These are phyloP conservation scores for Cheilosia scutellata DNA, from an alignment of 2,888 invertebrate genomes.

Conservation along the genomic window DNA sequence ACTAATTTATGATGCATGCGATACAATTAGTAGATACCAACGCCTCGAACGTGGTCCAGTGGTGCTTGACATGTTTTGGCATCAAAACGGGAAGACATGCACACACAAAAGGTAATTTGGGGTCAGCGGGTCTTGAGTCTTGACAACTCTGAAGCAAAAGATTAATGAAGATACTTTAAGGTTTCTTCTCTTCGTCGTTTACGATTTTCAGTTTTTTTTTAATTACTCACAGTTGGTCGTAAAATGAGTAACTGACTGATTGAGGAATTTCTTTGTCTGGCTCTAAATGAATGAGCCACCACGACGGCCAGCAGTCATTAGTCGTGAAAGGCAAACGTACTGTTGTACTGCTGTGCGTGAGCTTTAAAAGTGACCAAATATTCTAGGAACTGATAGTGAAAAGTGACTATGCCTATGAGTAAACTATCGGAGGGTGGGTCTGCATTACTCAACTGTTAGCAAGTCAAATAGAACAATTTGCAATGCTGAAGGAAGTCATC, in stretches of 20 bases:
- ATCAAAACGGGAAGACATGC: slow-evolving; percentile 48
- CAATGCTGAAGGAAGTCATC: not conserved
- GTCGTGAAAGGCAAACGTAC: not conserved
- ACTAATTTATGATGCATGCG: slow-evolving; percentile 74
- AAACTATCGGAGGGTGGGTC: slow-evolving; percentile 5
- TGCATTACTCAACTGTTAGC: not conserved
- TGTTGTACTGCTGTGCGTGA: not conserved
- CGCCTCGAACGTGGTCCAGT: slow-evolving; percentile 47
- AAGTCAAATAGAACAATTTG: not conserved
- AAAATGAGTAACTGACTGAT: slow-evolving; percentile 53
- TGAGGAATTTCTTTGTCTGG: slow-evolving; percentile 63
- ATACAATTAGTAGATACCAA: slow-evolving; percentile 62
- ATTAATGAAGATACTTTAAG: slow-evolving; percentile 60
- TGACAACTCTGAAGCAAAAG: slow-evolving; percentile 34
- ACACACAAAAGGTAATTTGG: slow-evolving; percentile 59
- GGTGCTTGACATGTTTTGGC: slow-evolving; percentile 67
- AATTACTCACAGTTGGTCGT: slow-evolving; percentile 47
- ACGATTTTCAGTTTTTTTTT: slow-evolving; percentile 25
- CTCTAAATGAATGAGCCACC: slow-evolving; percentile 10
- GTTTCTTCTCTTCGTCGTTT: not conserved
- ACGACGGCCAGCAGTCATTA: not conserved
- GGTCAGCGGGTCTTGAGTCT: slow-evolving; percentile 46
- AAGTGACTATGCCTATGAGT: slow-evolving; percentile 6
- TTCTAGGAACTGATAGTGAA: slow-evolving; percentile 24
- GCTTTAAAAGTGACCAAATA: slow-evolving; percentile 32